Conservation (phyloP, 1,140 invertebrate genomes). For the Neotoxoptera formosana region DNA sequence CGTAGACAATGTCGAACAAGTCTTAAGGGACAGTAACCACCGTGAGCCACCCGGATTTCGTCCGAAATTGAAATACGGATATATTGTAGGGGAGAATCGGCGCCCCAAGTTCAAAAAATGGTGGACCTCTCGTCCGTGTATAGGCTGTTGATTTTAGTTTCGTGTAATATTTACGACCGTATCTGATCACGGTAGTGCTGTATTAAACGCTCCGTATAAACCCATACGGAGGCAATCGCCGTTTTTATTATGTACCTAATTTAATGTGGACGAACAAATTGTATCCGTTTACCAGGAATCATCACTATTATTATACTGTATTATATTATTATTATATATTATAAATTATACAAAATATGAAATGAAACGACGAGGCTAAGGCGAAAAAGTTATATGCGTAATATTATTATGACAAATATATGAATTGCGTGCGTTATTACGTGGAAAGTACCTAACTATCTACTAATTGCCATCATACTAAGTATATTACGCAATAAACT, state of each 20-base stretch:
- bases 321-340: not conserved
- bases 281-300: not conserved
- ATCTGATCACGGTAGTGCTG: not conserved
- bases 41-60: conserved; percentile 47
- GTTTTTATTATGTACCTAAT: conserved; percentile 19
- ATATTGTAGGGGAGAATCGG: conserved; percentile 39
- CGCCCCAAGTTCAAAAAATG: conserved; percentile 42
- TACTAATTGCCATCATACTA: not conserved
- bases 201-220: conserved; percentile 16
- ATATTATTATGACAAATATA: not conserved
- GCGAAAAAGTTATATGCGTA: not conserved
- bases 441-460: not conserved
- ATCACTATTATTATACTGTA: not conserved
- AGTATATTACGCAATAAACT: not conserved
- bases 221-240: not conserved
- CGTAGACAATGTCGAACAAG: conserved; percentile 40
- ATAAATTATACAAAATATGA: not conserved
- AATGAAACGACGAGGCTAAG: not conserved
- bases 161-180: conserved; percentile 38
- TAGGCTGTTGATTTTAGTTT: conserved; percentile 46
- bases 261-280: not conserved
- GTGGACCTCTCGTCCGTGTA: not conserved
- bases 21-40: conserved; percentile 48
- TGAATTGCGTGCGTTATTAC: no score
- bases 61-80: conserved; percentile 38